These are phyloP conservation scores for Lithophane ornitopus DNA, from an alignment of 2,888 invertebrate genomes.

Conservation along the genomic window DNA sequence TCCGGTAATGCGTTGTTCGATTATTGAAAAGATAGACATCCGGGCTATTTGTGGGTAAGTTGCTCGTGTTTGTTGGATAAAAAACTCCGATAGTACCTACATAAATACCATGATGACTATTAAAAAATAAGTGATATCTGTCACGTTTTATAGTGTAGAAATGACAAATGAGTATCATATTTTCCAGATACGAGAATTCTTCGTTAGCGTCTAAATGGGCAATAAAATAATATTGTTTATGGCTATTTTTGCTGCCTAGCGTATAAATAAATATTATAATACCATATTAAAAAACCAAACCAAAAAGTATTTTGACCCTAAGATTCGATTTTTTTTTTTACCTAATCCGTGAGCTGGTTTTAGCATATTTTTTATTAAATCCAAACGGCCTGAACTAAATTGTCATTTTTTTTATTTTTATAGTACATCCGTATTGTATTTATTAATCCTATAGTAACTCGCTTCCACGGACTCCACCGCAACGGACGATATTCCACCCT, in stretches of 20 bases:
- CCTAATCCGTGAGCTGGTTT: conserved; percentile 19
- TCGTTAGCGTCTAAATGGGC: neutral
- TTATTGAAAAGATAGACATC: too few relatives aligned
- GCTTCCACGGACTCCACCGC: too few relatives aligned
- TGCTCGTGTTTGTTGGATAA: neutral
- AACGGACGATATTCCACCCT: too few relatives aligned
- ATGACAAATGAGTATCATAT: neutral
- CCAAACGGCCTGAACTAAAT: neutral
- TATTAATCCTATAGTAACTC: neutral
- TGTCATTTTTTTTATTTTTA: too few relatives aligned
- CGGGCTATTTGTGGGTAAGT: neutral
- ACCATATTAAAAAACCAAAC: neutral
- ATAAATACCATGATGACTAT: neutral
- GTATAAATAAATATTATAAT: neutral
- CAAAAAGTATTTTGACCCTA: conserved; percentile 7
- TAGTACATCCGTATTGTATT: too few relatives aligned
- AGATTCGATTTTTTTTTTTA: conserved; percentile 7
- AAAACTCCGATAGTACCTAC: neutral
- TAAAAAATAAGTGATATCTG: neutral
- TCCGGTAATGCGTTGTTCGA: neutral
- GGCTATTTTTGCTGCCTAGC: neutral
- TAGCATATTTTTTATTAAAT: neutral
- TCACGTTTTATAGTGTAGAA: conserved; percentile 1
- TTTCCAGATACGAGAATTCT: neutral
- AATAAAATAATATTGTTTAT: conserved; percentile 16